phyloP scores from a whole-genome alignment of 1,140 invertebrate species.

The Danaus plexippus region DNA sequence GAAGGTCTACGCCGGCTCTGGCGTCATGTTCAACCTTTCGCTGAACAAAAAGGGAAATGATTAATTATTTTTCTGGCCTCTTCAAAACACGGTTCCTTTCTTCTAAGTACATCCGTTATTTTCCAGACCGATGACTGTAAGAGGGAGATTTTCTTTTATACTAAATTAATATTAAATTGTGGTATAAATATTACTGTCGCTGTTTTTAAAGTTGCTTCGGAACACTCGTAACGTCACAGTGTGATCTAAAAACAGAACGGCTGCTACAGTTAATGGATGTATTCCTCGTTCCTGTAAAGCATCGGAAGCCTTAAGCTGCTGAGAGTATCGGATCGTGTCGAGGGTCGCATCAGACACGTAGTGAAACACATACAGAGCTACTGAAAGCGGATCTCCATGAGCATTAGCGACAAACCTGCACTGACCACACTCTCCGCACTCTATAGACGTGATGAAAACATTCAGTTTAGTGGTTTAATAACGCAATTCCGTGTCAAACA shows the following conservation, averaged over 20 bases:
- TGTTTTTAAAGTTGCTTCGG: slow-evolving; percentile 8
- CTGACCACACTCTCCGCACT: slow-evolving; percentile 57
- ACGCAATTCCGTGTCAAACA: too few species aligned
- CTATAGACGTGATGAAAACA: slow-evolving; percentile 55
- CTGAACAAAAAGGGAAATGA: slow-evolving; percentile 61
- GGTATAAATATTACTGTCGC: slow-evolving; percentile 29
- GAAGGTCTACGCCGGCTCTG: slow-evolving; percentile 37
- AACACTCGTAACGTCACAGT: background rate
- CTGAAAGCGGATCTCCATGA: slow-evolving; percentile 64
- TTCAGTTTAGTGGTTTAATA: slow-evolving; percentile 30
- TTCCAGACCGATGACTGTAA: slow-evolving; percentile 63
- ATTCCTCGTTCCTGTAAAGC: too few species aligned
- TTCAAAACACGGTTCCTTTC: slow-evolving; percentile 68
- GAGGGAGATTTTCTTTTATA: slow-evolving; percentile 53
- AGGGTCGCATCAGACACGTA: too few species aligned
- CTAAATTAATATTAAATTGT: slow-evolving; percentile 64
- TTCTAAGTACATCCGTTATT: slow-evolving; percentile 69
- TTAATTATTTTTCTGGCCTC: slow-evolving; percentile 68
- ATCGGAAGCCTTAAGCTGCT: too few species aligned
- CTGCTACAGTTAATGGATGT: too few species aligned
- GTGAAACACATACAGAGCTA: slow-evolving; percentile 29
- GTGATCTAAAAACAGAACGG: background rate
- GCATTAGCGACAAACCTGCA: slow-evolving; percentile 60
- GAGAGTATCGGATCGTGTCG: too few species aligned
- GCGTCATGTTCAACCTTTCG: slow-evolving; percentile 64